Conservation (phyloP, 2,113 vertebrate species). For the Dasyornis broadbenti region DNA sequence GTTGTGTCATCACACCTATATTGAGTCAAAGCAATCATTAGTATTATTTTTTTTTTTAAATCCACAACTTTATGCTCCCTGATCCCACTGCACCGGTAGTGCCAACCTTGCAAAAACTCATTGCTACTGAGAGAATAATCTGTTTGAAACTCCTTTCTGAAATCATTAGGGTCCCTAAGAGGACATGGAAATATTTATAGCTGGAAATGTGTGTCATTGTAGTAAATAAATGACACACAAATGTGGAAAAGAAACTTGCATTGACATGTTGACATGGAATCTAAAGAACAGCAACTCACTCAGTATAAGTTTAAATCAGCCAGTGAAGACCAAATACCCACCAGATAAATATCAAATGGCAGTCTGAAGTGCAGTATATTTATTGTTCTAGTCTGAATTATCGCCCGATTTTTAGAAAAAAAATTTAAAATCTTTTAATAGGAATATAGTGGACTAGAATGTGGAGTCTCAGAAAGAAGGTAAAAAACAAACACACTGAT, state of each 20-base stretch:
- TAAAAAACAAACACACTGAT: fast-evolving
- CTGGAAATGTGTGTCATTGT: neutral
- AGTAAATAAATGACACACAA: neutral
- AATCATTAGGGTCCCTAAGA: neutral
- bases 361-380: neutral
- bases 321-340: neutral
- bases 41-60: neutral
- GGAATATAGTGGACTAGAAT: neutral
- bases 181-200: neutral
- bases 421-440: neutral
- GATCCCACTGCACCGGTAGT: neutral
- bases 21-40: neutral
- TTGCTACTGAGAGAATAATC: neutral
- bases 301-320: neutral
- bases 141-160: neutral
- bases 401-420: neutral
- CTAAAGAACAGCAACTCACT: neutral
- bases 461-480: neutral
- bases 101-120: neutral
- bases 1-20: neutral
- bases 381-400: neutral
- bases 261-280: neutral
- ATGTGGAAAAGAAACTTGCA: neutral
- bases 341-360: neutral
- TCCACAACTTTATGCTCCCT: neutral